These are phyloP conservation scores for Acinonyx jubatus DNA, from an alignment of 2,113 vertebrate species.

Conservation along the genomic window DNA sequence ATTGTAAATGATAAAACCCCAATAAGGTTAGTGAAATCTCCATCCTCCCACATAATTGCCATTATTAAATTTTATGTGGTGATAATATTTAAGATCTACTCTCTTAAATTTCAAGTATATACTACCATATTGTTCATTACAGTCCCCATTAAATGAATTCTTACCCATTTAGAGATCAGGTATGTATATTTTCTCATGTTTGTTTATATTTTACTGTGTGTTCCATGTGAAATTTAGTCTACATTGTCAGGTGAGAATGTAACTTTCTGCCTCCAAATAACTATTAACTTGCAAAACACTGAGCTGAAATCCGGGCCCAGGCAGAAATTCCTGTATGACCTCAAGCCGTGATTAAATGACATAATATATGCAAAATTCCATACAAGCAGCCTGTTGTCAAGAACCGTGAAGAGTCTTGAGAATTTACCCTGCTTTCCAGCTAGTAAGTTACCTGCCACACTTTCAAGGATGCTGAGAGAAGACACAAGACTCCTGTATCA, in stretches of 20 bases:
- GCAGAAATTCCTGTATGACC: neutral
- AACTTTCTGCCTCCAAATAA: neutral
- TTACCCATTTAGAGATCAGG: neutral
- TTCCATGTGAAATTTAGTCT: neutral
- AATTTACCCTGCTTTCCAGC: neutral
- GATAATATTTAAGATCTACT: neutral
- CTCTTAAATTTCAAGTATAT: neutral
- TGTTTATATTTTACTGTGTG: neutral
- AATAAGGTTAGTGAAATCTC: neutral
- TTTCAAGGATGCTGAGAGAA: neutral
- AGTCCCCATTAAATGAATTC: neutral
- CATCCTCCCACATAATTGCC: neutral
- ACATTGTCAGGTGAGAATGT: neutral
- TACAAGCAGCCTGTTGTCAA: neutral
- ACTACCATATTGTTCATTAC: neutral
- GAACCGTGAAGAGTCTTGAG: neutral
- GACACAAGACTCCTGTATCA: neutral
- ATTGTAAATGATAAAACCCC: neutral
- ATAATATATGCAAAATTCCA: neutral
- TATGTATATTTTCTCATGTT: neutral
- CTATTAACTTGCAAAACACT: neutral
- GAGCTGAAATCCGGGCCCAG: neutral
- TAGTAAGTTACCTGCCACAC: neutral
- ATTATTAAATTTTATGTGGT: neutral
- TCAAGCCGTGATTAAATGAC: neutral